Evolutionary conservation across 2,888 invertebrate genomes (phyloP), one percentile per base, ranked within the genome.

Genomic region (Nudaria mundana): DNA sequence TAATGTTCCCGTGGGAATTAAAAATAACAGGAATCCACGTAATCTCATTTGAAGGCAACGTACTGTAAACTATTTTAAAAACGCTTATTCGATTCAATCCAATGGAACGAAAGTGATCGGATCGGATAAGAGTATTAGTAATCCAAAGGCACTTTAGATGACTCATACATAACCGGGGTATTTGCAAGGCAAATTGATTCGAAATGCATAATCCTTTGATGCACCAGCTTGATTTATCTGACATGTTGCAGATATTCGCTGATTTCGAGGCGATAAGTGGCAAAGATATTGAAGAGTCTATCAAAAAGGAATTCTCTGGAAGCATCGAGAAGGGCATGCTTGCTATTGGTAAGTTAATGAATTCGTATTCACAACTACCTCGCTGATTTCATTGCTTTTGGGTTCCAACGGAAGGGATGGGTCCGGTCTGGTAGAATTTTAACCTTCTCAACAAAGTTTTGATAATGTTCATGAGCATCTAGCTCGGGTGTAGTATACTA

Each of bases 251-350:
- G 76, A 94, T 95, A 51, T 96, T 97, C 79, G 90, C 94, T 42
- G 97, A 97, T 72, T 98, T 95, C 76, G 94, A 95, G 77, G 93
- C 93, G 56, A 65, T 94, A 47, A 91, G 95, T 31, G 95, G 96
- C 28, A 93, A 95, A 67, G 94, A 95, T 67, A 94, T 97, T 62
- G 96, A 96, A 72, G 91, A 93, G 20, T 91, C 95, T 12, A 96
- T 97, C 80, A 94, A 95, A 82, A 93, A 93, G 55, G 97, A 97
- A 81, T 96, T 97, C 86, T 96, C 96, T 50, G 97, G 97, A 55
- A 93, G 93, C 67, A 89, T 97, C 38, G 93, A 96, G 76, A 94
- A 95, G 74, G 97, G 96, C 60, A 92, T 97, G 75, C 91, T 97
- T 46, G 96, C 96, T 68, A 95, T 97, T 63, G 96, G 97, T 97